Evolutionary conservation across 2,797 vertebrate species (phyloP).

Genomic region (Rhinogobio ventralis): DNA sequence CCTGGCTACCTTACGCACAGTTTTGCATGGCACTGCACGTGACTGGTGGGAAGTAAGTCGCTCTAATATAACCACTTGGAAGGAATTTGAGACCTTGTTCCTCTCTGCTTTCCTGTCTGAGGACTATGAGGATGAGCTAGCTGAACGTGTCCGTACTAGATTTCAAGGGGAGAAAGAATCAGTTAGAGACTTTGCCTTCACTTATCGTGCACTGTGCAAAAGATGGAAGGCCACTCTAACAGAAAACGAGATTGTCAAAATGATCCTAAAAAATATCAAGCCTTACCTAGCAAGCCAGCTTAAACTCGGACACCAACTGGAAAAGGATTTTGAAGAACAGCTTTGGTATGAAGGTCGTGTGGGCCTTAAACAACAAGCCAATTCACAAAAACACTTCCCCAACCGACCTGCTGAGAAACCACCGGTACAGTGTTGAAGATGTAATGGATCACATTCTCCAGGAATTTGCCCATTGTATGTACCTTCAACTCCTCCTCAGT

Average conservation of each 20-base stretch:
- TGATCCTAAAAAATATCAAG: neutral
- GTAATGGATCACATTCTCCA: neutral
- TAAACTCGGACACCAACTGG: neutral
- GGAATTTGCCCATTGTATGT: neutral
- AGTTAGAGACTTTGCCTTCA: too few species aligned
- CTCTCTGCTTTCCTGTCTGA: neutral
- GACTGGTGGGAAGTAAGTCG: slow-evolving; percentile 7
- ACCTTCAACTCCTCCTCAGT: neutral
- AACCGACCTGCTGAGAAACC: neutral
- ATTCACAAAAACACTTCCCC: neutral
- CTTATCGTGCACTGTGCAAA: too few species aligned
- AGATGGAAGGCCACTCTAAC: too few species aligned
- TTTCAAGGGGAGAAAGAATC: neutral
- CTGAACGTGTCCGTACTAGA: neutral
- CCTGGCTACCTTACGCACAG: neutral
- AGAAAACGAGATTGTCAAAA: too few species aligned
- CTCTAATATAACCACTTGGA: neutral
- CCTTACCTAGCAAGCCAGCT: neutral
- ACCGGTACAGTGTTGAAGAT: neutral
- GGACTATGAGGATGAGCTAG: neutral
- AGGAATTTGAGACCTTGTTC: neutral
- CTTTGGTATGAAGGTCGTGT: neutral
- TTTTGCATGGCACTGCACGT: neutral
- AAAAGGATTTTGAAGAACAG: neutral
- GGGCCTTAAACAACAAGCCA: neutral